Evolutionary conservation across 2,888 invertebrate genomes (phyloP).

Genomic region (Syrphus vitripennis): DNA sequence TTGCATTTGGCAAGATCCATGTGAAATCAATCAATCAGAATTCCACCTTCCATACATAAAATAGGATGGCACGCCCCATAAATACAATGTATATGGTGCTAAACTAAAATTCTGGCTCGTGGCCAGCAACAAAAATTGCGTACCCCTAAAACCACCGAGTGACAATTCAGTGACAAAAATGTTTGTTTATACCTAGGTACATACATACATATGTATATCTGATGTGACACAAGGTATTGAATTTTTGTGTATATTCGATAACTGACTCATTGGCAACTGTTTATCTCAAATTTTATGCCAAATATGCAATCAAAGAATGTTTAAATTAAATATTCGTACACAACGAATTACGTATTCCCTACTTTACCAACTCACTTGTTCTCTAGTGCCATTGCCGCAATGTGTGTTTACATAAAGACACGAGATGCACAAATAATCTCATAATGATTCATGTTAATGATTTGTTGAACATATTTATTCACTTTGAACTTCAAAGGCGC

Average conservation of each 20-base stretch:
- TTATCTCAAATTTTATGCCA: neutral
- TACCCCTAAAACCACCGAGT: constrained; percentile 20
- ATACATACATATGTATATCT: no score
- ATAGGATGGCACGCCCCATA: constrained; percentile 34
- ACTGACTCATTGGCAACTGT: constrained; percentile 15
- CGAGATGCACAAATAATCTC: neutral
- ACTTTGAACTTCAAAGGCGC: constrained; percentile 55
- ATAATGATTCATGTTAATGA: constrained; percentile 47
- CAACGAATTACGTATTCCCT: neutral
- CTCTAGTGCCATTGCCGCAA: neutral
- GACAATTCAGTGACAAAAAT: constrained; percentile 21
- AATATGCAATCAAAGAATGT: neutral
- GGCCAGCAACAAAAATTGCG: constrained; percentile 24
- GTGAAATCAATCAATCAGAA: constrained; percentile 31
- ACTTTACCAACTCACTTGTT: no score
- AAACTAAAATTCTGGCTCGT: constrained; percentile 6
- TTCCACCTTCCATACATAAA: constrained; percentile 26
- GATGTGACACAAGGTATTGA: constrained; percentile 35
- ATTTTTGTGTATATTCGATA: constrained; percentile 18
- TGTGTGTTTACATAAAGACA: neutral
- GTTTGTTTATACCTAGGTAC: no score
- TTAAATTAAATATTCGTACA: neutral
- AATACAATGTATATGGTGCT: constrained; percentile 1
- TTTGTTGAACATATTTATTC: constrained; percentile 53
- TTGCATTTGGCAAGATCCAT: constrained; percentile 16